Evolutionary conservation across 2,888 invertebrate species (phyloP).

Genomic region (Cynaeus angustus): DNA sequence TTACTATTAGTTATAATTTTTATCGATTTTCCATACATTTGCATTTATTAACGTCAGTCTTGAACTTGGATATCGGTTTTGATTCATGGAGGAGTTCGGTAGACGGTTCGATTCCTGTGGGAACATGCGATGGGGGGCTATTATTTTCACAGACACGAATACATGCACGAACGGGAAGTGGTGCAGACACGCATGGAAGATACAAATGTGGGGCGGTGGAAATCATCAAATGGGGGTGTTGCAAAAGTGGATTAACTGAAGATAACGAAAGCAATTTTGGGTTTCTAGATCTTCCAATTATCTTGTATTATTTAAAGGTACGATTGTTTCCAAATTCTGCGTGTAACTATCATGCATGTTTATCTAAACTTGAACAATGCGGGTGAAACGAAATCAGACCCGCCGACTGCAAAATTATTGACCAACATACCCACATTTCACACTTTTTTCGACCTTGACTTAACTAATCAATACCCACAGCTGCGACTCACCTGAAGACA

Average conservation of each 20-base stretch:
- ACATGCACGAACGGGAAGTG: constrained; percentile 7
- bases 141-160: constrained; percentile 9
- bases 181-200: background rate
- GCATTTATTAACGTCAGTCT: constrained; percentile 24
- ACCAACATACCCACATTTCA: constrained; percentile 8
- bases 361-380: too few species aligned
- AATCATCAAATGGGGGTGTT: too few species aligned
- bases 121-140: constrained; percentile 7
- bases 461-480: too few species aligned
- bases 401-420: background rate
- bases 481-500: constrained; percentile 74
- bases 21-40: constrained; percentile 25
- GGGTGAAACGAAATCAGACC: background rate
- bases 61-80: constrained; percentile 22
- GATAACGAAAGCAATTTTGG: too few species aligned
- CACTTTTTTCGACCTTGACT: constrained; percentile 11
- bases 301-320: too few species aligned
- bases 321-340: too few species aligned
- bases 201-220: too few species aligned
- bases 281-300: too few species aligned
- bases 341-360: too few species aligned
- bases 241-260: too few species aligned
- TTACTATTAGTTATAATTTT: constrained; percentile 4
- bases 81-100: constrained; percentile 7
- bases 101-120: background rate